Evolutionary conservation across 2,113 vertebrate species (phyloP), one percentile per base, ranked within the genome.

Genomic region (Semnornis frantzii): DNA sequence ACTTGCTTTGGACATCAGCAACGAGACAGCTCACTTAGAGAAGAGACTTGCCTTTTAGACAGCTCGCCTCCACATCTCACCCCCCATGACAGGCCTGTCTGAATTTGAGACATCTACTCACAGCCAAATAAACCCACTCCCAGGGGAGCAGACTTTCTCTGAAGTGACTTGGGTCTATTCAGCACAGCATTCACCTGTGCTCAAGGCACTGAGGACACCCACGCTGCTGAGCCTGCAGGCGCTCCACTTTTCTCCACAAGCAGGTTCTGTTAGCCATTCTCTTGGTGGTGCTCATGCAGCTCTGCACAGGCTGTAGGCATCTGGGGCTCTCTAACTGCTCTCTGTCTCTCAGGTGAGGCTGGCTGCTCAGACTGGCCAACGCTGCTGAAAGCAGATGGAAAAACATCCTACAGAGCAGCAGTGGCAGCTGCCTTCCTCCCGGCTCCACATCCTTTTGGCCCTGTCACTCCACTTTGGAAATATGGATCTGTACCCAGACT

Each of bases 151-250:
- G 30, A 44, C 28, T 37, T 15, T 55, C 44, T 50, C 33, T 83
- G 37, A 79, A 83, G 55, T 28, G 15, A 78, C 66, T 77, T 34
- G 20, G 2, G 18, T 78, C 30, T 60, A 25, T 39, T 15, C 25
- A 85, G 80, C 42, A 87, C 58, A 42, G 10, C 10, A 9, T 48
- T 71, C 52, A 39, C 6, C 46, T 19, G 6, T 90, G 48, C 16
- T 72, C 28, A 72, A 62, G 8, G 14, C 73, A 48, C 23, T 44
- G 55, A 10, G 3, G 57, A 75, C 8, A 81, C 15, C 19, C 9
- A 30, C 0, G 0, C 15, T 37, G 9, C 27, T 4, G 1, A 89
- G 50, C 24, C 75, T 64, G 34, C 17, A 74, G 50, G 20, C 52
- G 27, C 19, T 72, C 34, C 57, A n/a, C 4, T 88, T 59, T 72